Percentiles rank a stretch among this genome's conserved stretches.
phyloP scores from a whole-genome alignment of 2,888 invertebrate genomes.

The Xestia sexstrigata region DNA sequence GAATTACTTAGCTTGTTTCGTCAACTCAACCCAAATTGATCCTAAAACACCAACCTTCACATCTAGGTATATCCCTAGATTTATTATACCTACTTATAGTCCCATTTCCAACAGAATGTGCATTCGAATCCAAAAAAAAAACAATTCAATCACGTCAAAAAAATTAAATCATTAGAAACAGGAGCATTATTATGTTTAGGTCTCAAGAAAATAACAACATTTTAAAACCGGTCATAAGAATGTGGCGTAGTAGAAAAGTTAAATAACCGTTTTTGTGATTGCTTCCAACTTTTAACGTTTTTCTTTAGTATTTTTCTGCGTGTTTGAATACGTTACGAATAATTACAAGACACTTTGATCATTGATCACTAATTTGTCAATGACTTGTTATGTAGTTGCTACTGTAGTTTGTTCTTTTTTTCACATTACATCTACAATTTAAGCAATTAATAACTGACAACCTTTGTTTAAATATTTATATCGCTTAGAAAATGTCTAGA shows the following conservation, averaged over 20 bases:
- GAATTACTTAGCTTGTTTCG: conserved; percentile 24
- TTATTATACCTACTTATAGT: not conserved
- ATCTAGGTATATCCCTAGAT: conserved; percentile 4
- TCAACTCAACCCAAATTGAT: conserved; percentile 17
- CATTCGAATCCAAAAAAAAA: conserved; percentile 36
- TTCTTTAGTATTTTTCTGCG: not conserved
- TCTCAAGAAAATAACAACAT: too few species aligned
- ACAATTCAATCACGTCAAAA: conserved; percentile 19
- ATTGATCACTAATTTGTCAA: not conserved
- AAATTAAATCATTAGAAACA: too few species aligned
- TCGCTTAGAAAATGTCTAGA: not conserved
- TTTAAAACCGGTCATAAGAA: conserved; percentile 1
- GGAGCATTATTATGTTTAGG: too few species aligned
- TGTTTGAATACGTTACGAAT: not conserved
- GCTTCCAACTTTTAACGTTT: not conserved
- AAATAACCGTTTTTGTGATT: not conserved
- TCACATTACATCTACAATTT: not conserved
- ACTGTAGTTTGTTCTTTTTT: not conserved
- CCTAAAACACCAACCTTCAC: not conserved
- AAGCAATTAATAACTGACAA: not conserved
- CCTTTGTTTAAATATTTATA: conserved; percentile 4
- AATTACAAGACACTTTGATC: not conserved
- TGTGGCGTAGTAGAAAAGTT: not conserved
- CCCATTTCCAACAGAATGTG: conserved; percentile 26
- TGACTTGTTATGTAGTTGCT: not conserved